Base-by-base conservation (phyloP, 2,113 vertebrate species). In the Rafetus swinhoei region DNA sequence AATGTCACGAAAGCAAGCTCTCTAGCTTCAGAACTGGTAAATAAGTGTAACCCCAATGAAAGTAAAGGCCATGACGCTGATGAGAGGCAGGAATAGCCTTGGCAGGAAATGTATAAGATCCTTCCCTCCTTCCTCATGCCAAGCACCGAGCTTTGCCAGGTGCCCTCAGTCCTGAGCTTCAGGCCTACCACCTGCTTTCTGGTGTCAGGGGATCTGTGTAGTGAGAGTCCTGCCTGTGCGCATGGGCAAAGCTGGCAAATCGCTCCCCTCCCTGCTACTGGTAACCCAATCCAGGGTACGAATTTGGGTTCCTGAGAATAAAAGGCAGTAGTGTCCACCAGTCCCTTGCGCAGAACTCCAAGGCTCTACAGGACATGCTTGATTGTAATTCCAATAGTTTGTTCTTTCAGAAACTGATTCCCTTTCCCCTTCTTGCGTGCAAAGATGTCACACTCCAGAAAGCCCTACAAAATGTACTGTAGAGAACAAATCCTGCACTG, bases 161-260 rank as follows among this genome's bases (percentile, higher is more conserved):
- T 18, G 79, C 3, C 29, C 50, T 74, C 72, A 0, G 0, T 77
- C 59, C 2, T 0, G 72, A 53, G 82, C 84, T 88, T 65, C 69
- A 35, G 1, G 18, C 72, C 50, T 55, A 86, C 39, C 1, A 0
- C 7, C 79, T 74, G 21, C 15, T 72, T 72, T 72, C 65, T 72
- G 5, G 18, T 19, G 65, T 35, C 65, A n/a, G 65, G 32, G 32
- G 18, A 72, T 72, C 8, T 72, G 65, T 35, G 32, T 19, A 21
- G 65, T 72, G 65, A 72, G 32, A 35, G 4, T 29, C 13, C 56
- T 85, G 29, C 54, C 90, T 16, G 3, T 62, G 81, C 62, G 45
- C 7, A 2, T 19, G 3, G 0, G 0, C 29, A 54, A 81, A 65
- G 50, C 7, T 0, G 0, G 9, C 18, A 8, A 35, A 57, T 21